Evolutionary conservation across 2,113 vertebrate species (phyloP), one percentile per base, ranked within the genome.

Genomic region (Leptobrachium leishanense): DNA sequence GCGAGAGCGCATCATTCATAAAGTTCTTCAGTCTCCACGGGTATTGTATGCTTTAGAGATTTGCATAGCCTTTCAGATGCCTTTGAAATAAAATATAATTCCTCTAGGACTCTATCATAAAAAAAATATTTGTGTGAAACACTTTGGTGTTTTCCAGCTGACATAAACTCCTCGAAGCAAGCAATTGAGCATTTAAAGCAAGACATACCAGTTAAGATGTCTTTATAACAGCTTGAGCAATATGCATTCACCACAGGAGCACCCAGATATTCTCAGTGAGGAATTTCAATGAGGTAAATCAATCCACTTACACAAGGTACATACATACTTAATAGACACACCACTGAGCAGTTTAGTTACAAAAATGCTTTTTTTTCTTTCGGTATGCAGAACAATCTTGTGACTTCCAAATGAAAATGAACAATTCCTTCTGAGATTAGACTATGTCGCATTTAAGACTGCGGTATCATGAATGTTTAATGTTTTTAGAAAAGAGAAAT

Each of bases 151-250:
- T 46, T 68, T 81, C 78, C 78, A 81, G 78, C 78, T 81, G 78
- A 74, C 50, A 81, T 62, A 81, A 80, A 80, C 71, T 46, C 73
- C 70, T 80, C 68, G 65, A n/a, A 81, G 64, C 78, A 74, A 68
- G 78, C 72, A 81, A 69, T 74, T 81, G 78, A 81, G 71, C 78
- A 81, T 81, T 81, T 81, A 81, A 81, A 81, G 78, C 78, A 74
- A 81, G 78, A 81, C 64, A 69, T 81, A 74, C 72, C 78, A 74
- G 78, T 81, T 81, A 81, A 81, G 78, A 81, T 74, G 78, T 81
- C 64, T 81, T 81, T 81, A 74, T 74, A 81, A 74, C 78, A 81
- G 78, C 78, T 46, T 81, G 78, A 81, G 42, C 78, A 81, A 81
- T 81, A 74, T 81, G 78, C 78, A 81, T 74, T 73, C 78, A 74